Evolutionary conservation across 2,113 vertebrate genomes (phyloP).

Genomic region (Macroglossus sobrinus): DNA sequence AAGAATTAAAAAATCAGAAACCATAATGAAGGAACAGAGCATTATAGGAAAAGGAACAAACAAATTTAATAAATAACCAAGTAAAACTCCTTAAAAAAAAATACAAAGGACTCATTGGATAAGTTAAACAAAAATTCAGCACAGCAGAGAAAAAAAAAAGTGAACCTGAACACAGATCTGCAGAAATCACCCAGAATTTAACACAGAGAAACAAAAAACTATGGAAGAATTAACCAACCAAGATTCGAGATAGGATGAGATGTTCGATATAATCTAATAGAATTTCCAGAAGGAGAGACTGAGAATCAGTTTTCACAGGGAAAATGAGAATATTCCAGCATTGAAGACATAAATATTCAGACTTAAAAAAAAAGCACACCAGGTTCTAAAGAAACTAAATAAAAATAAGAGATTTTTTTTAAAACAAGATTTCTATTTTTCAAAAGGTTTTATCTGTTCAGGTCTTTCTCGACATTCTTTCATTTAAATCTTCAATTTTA

Average conservation of each 20-base stretch:
- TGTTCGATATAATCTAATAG: neutral
- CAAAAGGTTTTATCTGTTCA: neutral
- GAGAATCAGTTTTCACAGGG: neutral
- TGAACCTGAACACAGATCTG: neutral
- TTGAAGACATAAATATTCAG: neutral
- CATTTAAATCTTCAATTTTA: neutral
- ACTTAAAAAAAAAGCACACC: neutral
- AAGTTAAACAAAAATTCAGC: neutral
- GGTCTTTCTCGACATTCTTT: neutral
- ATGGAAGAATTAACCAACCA: neutral
- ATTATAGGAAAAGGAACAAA: neutral
- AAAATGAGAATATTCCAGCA: neutral
- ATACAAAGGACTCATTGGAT: neutral
- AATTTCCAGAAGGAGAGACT: neutral
- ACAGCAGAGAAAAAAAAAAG: neutral
- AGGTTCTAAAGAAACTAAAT: neutral
- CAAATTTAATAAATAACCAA: neutral
- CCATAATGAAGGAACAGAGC: neutral
- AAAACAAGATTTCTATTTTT: neutral
- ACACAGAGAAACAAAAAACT: neutral
- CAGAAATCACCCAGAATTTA: neutral
- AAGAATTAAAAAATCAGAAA: neutral
- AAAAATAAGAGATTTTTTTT: neutral
- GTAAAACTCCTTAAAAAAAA: neutral
- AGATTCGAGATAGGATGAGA: neutral